These are phyloP conservation scores for Criorhina ranunculi DNA, from an alignment of 2,888 invertebrate genomes.

Conservation along the genomic window DNA sequence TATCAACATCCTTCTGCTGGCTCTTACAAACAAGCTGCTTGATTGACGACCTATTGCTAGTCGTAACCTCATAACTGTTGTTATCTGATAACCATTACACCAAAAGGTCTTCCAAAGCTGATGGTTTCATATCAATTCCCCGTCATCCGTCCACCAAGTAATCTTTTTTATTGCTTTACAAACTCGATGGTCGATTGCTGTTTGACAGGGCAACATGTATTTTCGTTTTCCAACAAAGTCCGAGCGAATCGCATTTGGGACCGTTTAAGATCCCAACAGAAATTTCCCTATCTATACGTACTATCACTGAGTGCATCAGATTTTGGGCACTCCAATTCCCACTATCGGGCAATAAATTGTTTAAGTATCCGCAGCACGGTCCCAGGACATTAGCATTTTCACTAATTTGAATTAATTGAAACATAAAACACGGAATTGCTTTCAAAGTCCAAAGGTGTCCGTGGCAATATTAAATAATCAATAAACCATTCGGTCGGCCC, in stretches of 20 bases:
- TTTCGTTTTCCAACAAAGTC: conserved; percentile 32
- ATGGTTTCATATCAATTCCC: conserved; percentile 1
- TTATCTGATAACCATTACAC: conserved; percentile 19
- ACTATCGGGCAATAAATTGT: conserved; percentile 64
- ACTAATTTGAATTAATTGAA: conserved; percentile 76
- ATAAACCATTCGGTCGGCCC: conserved; percentile 52
- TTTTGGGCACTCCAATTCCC: conserved; percentile 53
- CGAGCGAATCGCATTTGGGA: conserved; percentile 37
- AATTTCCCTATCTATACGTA: conserved; percentile 60
- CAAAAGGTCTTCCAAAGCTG: neutral
- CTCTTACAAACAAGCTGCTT: neutral
- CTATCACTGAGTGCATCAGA: conserved; percentile 61
- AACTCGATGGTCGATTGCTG: conserved; percentile 37
- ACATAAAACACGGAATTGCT: conserved; percentile 76
- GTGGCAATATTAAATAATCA: conserved; percentile 62
- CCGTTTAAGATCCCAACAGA: conserved; percentile 52
- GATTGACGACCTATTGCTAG: neutral
- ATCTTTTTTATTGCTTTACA: conserved; percentile 51
- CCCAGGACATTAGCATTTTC: conserved; percentile 57
- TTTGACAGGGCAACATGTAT: conserved; percentile 50
- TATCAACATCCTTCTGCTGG: neutral
- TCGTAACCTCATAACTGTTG: neutral
- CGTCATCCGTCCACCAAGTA: conserved; percentile 8
- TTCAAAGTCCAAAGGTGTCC: conserved; percentile 69
- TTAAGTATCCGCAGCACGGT: conserved; percentile 25